Percentiles rank a stretch among this genome's conserved stretches.
Conservation (phyloP, 2,888 invertebrate genomes). For the Ophonus ardosiacus region DNA sequence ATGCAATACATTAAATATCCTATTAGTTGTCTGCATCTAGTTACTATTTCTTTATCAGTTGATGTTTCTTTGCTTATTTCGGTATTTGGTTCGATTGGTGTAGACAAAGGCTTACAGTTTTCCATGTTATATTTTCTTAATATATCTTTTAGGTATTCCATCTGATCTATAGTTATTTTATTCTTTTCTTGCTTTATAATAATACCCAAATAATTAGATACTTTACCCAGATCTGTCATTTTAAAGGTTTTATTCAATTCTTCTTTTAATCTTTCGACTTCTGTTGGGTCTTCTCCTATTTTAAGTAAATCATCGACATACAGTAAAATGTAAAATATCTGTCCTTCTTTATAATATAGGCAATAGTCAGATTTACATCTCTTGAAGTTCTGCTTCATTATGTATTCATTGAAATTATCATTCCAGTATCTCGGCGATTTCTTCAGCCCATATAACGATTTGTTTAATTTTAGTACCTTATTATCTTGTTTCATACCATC, state of each 20-base stretch:
- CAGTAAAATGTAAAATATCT: conserved; percentile 1
- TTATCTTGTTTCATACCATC: too few relatives aligned
- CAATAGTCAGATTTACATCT: neutral
- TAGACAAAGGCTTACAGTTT: neutral
- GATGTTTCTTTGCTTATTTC: too few relatives aligned
- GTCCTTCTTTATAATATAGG: neutral
- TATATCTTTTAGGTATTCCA: neutral
- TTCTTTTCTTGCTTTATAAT: conserved; percentile 4
- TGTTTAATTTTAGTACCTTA: too few relatives aligned
- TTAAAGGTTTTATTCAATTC: conserved; percentile 1
- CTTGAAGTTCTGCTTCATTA: conserved; percentile 1
- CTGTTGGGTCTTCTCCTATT: neutral
- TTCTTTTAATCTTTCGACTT: neutral
- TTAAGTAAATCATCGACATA: conserved; percentile 28
- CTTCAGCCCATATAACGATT: too few relatives aligned
- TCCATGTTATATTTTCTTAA: neutral
- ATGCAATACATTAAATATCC: too few relatives aligned
- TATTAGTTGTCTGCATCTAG: too few relatives aligned
- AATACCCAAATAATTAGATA: conserved; percentile 10
- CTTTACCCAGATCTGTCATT: conserved; percentile 13
- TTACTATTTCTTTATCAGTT: too few relatives aligned
- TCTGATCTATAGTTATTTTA: neutral
- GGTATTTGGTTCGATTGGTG: neutral
- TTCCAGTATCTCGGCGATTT: neutral
- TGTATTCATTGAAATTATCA: neutral